Conservation (phyloP, 1,140 invertebrate species). For the Vollenhovia emeryi region DNA sequence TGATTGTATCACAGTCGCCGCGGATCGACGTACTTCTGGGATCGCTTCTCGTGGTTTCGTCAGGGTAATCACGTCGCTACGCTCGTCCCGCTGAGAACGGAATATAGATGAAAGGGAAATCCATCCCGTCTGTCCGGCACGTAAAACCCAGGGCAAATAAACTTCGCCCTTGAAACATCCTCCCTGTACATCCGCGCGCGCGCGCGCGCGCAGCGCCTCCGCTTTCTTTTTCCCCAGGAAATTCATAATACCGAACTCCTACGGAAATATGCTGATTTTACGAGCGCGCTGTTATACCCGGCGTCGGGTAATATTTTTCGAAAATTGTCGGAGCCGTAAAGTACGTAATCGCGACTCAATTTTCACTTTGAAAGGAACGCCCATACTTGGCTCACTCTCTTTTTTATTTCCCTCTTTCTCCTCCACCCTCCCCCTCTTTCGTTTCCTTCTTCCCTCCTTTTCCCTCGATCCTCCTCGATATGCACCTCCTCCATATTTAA, state of each 20-base stretch:
- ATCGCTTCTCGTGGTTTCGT: constrained; percentile 33
- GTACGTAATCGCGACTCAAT: constrained; percentile 65
- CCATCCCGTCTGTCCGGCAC: constrained; percentile 27
- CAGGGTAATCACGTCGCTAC: constrained; percentile 37
- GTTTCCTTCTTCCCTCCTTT: not conserved
- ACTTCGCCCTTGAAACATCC: constrained; percentile 40
- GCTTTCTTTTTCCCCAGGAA: constrained; percentile 44
- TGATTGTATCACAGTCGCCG: constrained; percentile 19
- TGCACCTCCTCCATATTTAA: constrained; percentile 51
- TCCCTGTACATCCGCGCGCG: not conserved
- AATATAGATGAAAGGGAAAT: constrained; percentile 53
- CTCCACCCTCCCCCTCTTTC: not conserved
- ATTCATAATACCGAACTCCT: constrained; percentile 57
- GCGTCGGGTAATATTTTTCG: constrained; percentile 62
- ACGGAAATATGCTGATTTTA: constrained; percentile 68
- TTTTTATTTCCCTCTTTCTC: not conserved
- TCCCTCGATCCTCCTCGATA: constrained; percentile 41
- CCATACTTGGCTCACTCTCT: not conserved
- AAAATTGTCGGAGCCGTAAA: constrained; percentile 64
- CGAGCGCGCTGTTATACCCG: constrained; percentile 41
- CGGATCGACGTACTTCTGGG: constrained; percentile 10
- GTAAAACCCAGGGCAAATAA: constrained; percentile 55
- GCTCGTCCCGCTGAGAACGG: constrained; percentile 25
- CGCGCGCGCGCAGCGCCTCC: too few species aligned
- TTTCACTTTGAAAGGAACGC: constrained; percentile 62